Evolutionary conservation across 2,888 invertebrate genomes (phyloP).

Genomic region (Germaria angustata): DNA sequence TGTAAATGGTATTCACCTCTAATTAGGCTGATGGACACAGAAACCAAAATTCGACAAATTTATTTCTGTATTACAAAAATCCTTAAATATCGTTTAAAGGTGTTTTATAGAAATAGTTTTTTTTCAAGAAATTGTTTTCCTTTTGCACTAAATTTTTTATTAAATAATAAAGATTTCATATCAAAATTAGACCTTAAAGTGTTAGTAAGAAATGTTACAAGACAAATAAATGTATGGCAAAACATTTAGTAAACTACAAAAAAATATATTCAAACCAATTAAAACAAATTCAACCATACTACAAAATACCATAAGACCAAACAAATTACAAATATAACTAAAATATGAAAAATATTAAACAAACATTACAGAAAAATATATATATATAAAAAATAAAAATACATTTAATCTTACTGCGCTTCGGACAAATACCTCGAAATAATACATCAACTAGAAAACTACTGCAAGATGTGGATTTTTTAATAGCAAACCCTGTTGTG

Average conservation of each 20-base stretch:
- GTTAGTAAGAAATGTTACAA: background rate
- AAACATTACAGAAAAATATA: conserved; percentile 52
- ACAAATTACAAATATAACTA: conserved; percentile 9
- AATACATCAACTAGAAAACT: conserved; percentile 81
- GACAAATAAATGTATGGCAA: background rate
- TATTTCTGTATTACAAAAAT: no score
- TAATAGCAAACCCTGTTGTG: conserved; percentile 75
- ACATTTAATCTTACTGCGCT: conserved; percentile 77
- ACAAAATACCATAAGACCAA: conserved; percentile 38
- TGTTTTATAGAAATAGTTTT: no score
- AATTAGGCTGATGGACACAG: no score
- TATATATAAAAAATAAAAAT: conserved; percentile 55
- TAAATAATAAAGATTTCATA: no score
- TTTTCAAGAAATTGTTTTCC: no score
- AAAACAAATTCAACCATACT: conserved; percentile 8
- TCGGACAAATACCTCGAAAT: conserved; percentile 80
- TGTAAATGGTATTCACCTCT: no score
- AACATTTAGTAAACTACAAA: conserved; percentile 9
- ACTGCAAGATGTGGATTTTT: conserved; percentile 81
- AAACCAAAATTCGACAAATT: no score
- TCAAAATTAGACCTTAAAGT: background rate
- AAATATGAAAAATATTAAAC: conserved; percentile 23
- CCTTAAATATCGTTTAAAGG: no score
- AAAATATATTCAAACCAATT: conserved; percentile 39
- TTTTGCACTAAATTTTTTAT: no score